These are phyloP conservation scores for Sebastes wilsoni DNA, from an alignment of 2,797 vertebrate species.

Conservation along the genomic window DNA sequence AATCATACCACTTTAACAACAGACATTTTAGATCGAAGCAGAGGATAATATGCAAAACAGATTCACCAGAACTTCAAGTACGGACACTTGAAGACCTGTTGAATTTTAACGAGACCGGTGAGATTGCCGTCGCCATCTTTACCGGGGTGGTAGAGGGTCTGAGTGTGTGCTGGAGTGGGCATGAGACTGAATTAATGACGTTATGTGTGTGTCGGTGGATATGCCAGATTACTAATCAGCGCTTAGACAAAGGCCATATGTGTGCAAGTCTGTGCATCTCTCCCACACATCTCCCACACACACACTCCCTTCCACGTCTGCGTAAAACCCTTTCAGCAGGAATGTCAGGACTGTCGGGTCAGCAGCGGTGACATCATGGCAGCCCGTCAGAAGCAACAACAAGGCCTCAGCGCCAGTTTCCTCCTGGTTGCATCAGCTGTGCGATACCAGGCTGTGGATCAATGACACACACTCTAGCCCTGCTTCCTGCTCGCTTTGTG, in stretches of 20 bases:
- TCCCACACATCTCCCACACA: constrained; percentile 53
- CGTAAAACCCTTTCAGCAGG: constrained; percentile 67
- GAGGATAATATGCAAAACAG: constrained; percentile 49
- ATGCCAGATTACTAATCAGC: constrained; percentile 75
- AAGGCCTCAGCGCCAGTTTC: constrained; percentile 63
- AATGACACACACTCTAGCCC: constrained; percentile 31
- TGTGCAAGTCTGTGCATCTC: constrained; percentile 59
- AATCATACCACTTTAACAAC: constrained; percentile 37
- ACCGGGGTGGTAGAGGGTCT: constrained; percentile 41
- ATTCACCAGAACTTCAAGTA: constrained; percentile 42
- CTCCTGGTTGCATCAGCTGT: constrained; percentile 68
- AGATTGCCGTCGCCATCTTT: constrained; percentile 59
- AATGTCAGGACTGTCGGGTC: constrained; percentile 78
- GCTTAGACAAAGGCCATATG: constrained; percentile 76
- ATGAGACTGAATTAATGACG: constrained; percentile 71
- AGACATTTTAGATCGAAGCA: constrained; percentile 29
- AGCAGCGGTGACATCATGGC: constrained; percentile 79
- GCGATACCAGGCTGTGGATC: constrained; percentile 40
- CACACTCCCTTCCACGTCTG: constrained; percentile 41
- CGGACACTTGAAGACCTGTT: constrained; percentile 67
- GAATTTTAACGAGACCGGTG: constrained; percentile 72
- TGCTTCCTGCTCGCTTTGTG: constrained; percentile 16
- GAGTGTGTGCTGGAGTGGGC: constrained; percentile 65
- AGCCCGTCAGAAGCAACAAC: constrained; percentile 62
- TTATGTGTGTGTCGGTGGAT: constrained; percentile 47